Evolutionary conservation across 64 coral and sea anemone genomes (phyloP).

Genomic region (Montipora foliosa): DNA sequence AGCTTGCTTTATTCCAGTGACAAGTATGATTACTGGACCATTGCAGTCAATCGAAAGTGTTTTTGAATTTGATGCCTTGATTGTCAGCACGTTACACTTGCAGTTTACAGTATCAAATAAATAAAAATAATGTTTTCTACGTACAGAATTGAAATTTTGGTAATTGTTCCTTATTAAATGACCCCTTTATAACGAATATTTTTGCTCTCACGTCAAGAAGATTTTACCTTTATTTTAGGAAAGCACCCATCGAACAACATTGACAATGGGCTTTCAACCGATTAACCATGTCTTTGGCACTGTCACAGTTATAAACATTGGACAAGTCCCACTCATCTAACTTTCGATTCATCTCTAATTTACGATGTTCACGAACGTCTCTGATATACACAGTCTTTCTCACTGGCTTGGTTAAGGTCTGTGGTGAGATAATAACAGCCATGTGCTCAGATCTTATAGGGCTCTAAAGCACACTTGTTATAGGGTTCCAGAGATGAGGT

Average conservation of each 20-base stretch:
- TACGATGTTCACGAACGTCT: conserved; percentile 61
- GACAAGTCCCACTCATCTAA: conserved; percentile 36
- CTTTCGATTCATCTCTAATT: conserved; percentile 49
- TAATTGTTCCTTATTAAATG: too few species aligned
- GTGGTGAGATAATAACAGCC: conserved; percentile 34
- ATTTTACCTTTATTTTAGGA: conserved; percentile 52
- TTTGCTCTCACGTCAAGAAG: conserved; percentile 29
- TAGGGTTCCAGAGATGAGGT: conserved; percentile 56
- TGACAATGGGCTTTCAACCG: neutral
- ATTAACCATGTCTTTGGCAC: neutral
- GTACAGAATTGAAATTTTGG: too few species aligned
- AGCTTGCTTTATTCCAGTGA: too few species aligned
- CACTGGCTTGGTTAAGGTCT: conserved; percentile 17
- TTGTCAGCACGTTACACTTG: too few species aligned
- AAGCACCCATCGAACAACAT: conserved; percentile 63
- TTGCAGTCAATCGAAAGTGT: too few species aligned
- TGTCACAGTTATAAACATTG: neutral
- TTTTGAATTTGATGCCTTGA: too few species aligned
- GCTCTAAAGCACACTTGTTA: conserved; percentile 41
- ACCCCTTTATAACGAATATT: too few species aligned
- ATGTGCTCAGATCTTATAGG: conserved; percentile 73
- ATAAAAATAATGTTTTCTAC: too few species aligned
- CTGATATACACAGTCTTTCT: conserved; percentile 56
- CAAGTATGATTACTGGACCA: too few species aligned
- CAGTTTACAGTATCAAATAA: too few species aligned